Evolutionary conservation across 2,888 invertebrate genomes (phyloP), one percentile per base, ranked within the genome.

Genomic region (Drosophila cognata): DNA sequence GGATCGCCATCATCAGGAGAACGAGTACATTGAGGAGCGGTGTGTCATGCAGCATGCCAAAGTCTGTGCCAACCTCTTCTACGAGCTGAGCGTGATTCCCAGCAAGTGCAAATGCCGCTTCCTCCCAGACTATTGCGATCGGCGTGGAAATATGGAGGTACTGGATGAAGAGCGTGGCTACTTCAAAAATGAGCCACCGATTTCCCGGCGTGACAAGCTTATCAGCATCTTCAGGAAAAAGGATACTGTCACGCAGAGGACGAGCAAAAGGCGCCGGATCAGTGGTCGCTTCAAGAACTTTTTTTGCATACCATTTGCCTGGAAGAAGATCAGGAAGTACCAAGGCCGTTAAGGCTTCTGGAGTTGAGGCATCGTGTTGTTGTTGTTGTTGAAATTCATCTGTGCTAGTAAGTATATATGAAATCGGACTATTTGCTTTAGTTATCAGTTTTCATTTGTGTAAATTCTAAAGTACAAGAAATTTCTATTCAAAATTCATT

Each of bases 101-200:
- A 21, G 51, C 10, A 65, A 18, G 1, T 83, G 83, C 68, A 83
- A 83, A 18, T 83, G 83, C 38, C 38, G 59, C 2, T 0, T 58
- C 8, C 59, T 82, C 2, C 0, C 2, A 2, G 66, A 76, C 0
- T 85, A 83, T n/a, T 83, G 83, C 31, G 33, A 53, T 11, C 68
- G 55, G 1, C 29, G 43, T 0, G 82, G 82, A 21, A 16, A 46
- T 3, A 60, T 64, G 33, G 84, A 82, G 29, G 1, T 11, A 4
- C 8, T 74, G 33, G 38, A 59, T 7, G 10, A 18, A 16, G 5
- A 21, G 0, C 59, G 16, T 0, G 36, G 1, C 6, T 25, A 8
- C 25, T 46, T 46, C 50, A 33, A 16, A 0, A 43, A 25, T 0
- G n/a, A 7, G 0, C 0, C 6, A 1, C 6, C 18, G 1, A 4